Base-by-base conservation (phyloP, 1,140 invertebrate genomes). In the Alviniconcha marisindica region DNA sequence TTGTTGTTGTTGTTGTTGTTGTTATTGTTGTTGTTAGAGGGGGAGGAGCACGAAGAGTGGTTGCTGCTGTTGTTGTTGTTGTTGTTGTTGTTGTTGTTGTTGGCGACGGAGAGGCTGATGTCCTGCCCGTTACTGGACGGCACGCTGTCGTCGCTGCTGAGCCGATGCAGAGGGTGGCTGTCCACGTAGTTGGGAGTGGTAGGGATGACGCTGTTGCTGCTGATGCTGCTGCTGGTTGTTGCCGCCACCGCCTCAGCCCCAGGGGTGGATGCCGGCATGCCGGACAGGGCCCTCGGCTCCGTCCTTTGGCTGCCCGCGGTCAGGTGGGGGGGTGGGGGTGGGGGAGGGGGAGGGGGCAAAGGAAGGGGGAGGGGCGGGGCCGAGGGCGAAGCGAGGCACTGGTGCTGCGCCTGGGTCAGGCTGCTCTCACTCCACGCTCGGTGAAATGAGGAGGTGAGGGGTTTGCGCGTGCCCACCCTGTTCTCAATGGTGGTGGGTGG, bases 91-190 rank as follows among this genome's bases (percentile, higher is more conserved):
- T n/a, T 7, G 33, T 38, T 40, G 69, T 71, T 38, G 69, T 40
- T 38, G 69, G 69, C 38, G 33, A 40, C 5, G 33, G 18, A 24
- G 36, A 18, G 18, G 18, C 40, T 15, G 28, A 48, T 4, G 42
- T 76, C 73, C 40, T 12, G 42, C 3, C 73, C 44, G 73, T 54
- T 54, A 18, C 77, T 78, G 78, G 56, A 31, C 21, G 63, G 24
- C 18, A n/a, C n/a, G n/a, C 77, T 84, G 40, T 81, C 79, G 83
- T 84, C 56, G 77, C 73, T 81, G 78, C 73, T 76, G 36, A 81
- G 78, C 36, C 28, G 78, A 40, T 77, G 74, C 31, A 81, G 73
- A 48, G 71, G 79, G 60, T 84, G 83, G 24, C 79, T 69, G 38
- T 81, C 78, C 38, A 78, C 44, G 36, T 60, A 78, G 77, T 42